Base-by-base conservation (phyloP, 2,797 vertebrate genomes). In the Staurois parvus region DNA sequence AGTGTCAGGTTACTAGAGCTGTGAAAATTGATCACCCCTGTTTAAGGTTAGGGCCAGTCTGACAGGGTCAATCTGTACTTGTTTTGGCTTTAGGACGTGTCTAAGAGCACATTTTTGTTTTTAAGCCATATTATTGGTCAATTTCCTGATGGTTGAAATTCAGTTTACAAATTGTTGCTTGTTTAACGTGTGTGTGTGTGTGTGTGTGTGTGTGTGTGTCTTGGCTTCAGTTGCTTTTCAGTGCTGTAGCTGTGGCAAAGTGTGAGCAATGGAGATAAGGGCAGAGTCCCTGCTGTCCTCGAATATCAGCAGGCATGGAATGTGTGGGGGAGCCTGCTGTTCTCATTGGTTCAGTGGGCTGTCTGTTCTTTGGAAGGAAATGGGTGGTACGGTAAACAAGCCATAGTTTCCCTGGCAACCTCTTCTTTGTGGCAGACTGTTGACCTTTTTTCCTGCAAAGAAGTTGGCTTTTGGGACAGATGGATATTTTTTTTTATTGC, bases 381-480 rank as follows among this genome's bases (percentile, higher is more conserved):
- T 45, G 76, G 83, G 52, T 64, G 56, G 32, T 79, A 52, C 84
- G 45, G 24, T 80, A 79, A 84, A 84, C 83, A 70, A 59, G 37
- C 26, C 21, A 8, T n/a, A 0, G 59, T 72, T 45, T 85, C 76
- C 75, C 0, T 78, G 76, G 15, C 37, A 34, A 79, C 83, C 28
- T 37, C 52, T n/a, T 21, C 42, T 52, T 0, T 37, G n/a, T 48
- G 26, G n/a, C 40, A 68, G 66, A 32, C 24, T 19, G 48, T 52
- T 19, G 48, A 52, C 48, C 48, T 52, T 52, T 52, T 52, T 52
- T 52, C 17, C 48, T 52, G 48, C 45, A 48, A 48, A 52, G 48
- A 52, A 52, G 48, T 5, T 52, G 48, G 42, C 13, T 19, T 17
- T 19, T 52, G 17, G 48, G 48, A 52, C 17, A 52, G 3, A 19